phyloP scores from a whole-genome alignment of 2,888 invertebrate genomes.

The Epinotia ramella region DNA sequence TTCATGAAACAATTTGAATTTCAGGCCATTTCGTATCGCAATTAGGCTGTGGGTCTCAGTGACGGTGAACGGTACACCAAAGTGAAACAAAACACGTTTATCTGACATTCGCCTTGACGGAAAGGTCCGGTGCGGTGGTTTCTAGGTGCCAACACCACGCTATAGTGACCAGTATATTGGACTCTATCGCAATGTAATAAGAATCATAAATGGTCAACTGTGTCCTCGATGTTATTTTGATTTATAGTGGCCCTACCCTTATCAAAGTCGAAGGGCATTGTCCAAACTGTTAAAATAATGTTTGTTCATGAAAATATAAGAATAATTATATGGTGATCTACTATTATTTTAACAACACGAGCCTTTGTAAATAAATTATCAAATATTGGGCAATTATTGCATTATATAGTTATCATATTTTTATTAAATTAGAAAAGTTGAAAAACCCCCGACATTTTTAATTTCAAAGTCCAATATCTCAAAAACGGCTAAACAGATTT shows the following conservation, averaged over 20 bases:
- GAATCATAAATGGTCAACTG: neutral
- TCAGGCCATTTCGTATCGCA: neutral
- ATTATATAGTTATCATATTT: too few relatives aligned
- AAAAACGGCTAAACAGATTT: too few relatives aligned
- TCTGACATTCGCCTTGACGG: slow-evolving; percentile 14
- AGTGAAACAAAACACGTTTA: slow-evolving; percentile 26
- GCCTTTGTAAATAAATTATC: too few relatives aligned
- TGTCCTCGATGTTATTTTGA: slow-evolving; percentile 19
- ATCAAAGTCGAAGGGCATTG: slow-evolving; percentile 40
- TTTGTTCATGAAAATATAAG: slow-evolving; percentile 29
- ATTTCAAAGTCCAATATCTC: too few relatives aligned
- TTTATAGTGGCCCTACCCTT: slow-evolving; percentile 40
- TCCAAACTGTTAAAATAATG: slow-evolving; percentile 29
- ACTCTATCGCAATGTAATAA: neutral
- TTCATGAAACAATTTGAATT: neutral
- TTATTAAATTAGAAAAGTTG: too few relatives aligned
- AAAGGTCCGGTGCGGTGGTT: slow-evolving; percentile 4
- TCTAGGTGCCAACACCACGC: neutral
- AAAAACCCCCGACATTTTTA: too few relatives aligned
- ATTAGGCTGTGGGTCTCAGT: neutral
- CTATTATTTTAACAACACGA: too few relatives aligned
- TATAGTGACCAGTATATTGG: neutral
- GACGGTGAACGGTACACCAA: neutral
- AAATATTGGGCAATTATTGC: too few relatives aligned
- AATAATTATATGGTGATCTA: neutral